Base-by-base conservation (phyloP, 2,888 invertebrate genomes). In the Melinaea marsaeus region DNA sequence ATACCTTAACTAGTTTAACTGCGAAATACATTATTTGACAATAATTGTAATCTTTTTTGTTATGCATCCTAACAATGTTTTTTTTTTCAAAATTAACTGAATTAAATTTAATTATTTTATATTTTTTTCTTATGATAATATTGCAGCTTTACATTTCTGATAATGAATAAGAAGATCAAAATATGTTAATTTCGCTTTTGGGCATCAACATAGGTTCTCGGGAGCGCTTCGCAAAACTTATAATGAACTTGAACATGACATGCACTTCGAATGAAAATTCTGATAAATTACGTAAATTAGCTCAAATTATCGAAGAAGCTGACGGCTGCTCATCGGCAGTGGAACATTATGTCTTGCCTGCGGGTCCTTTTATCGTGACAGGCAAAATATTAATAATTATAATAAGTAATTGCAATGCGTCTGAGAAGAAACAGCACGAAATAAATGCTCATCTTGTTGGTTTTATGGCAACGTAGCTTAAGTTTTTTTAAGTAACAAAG, bases 211-310 rank as follows among this genome's bases (percentile, higher is more conserved):
- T 75, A 76, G 80, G 83, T 80, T 80, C 42, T 80, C 83, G 80
- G 77, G 76, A 71, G 72, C 69, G 71, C 73, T 80, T 84, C 79
- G 79, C 74, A 75, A 86, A 82, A 76, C 75, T 75, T 69, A 81
- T 83, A 82, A 83, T 81, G 77, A 80, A 79, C 75, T 74, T 76
- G 80, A 78, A 73, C 81, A 77, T 67, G 86, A 88, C 86, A 88
- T 88, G 87, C 85, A 81, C 83, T 84, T 86, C 75, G 74, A 77
- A 75, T 74, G 78, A 71, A 86, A 87, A 88, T 87, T 87, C 81
- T 83, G 81, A 79, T 71, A 79, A 88, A 89, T 88, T 88, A 86
- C 81, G 80, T 76, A 86, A 90, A 90, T 90, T 88, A 85, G 82
- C 78, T 79, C 82, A 85, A 89, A 90, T 90, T 90, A 90, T 89